These are phyloP conservation scores for Eudasyphora cyanicolor DNA, from an alignment of 2,888 invertebrate genomes.

Conservation along the genomic window DNA sequence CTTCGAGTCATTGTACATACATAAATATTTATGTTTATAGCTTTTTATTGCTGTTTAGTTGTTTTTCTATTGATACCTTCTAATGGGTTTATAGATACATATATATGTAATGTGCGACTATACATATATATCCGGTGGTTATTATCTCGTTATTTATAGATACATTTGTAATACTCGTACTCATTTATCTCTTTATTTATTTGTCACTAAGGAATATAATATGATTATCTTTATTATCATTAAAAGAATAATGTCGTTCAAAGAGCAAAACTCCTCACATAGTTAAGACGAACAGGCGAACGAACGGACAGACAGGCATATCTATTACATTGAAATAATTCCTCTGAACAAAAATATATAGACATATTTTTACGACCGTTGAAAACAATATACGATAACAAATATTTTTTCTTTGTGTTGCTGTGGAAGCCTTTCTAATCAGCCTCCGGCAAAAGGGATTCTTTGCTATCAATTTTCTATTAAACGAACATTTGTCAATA, in stretches of 20 bases:
- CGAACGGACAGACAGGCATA: not conserved
- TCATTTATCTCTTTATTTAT: conserved; percentile 57
- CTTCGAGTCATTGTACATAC: too few species aligned
- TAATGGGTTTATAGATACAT: conserved; percentile 34
- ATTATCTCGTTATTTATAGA: conserved; percentile 32
- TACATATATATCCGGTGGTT: not conserved
- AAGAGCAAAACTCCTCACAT: not conserved
- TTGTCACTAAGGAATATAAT: conserved; percentile 57
- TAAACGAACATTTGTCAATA: not conserved
- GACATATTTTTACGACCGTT: not conserved
- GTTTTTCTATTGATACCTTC: conserved; percentile 38
- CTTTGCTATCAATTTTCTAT: conserved; percentile 3
- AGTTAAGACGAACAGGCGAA: not conserved
- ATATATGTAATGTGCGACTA: not conserved
- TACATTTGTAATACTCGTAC: conserved; percentile 23
- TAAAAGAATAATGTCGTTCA: conserved; percentile 25
- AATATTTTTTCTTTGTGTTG: not conserved
- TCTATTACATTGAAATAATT: not conserved
- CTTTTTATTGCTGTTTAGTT: conserved; percentile 30
- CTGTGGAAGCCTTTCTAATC: not conserved
- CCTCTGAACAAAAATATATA: conserved; percentile 3
- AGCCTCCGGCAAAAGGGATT: not conserved
- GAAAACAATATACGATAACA: not conserved
- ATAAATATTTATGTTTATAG: conserved; percentile 42
- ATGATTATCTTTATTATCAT: conserved; percentile 39